Base-by-base conservation (phyloP, 1,140 invertebrate genomes). In the Pollicipes pollicipes region DNA sequence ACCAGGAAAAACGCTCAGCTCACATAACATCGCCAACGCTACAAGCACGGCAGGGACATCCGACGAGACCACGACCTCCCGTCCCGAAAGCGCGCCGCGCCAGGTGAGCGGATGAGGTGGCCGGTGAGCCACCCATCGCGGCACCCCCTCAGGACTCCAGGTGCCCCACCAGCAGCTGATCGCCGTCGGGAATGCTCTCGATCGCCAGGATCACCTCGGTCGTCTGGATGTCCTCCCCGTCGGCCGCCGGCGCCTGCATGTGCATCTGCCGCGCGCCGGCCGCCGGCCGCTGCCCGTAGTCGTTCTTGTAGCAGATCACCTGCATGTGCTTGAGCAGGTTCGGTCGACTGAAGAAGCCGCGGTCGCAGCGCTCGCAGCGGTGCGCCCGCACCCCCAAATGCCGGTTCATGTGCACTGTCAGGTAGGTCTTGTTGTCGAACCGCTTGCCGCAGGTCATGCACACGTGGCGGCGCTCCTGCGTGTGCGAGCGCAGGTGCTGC, bases 401-500 rank as follows among this genome's bases (percentile, higher is more conserved):
- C 10, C 73, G 73, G 67, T 75, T 75, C n/a, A 73, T 72, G 69
- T 75, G 75, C 10, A 73, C 74, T 67, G 73, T 73, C 26, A 74
- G 37, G 35, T 74, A 74, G 35, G 74, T 75, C 37, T 74, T 74
- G 69, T 74, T 74, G 58, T 74, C 73, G 68, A 75, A 75, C 26
- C 74, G 72, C 27, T 73, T 67, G 2, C 73, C 75, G 70, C 75
- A 75, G 29, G 71, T 66, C 30, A 73, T 72, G 66, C 75, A 75
- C 72, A 73, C 74, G 30, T 73, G 28, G 3, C 27, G 64, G 10
- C 64, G 64, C 64, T 80, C 77, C 4, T 80, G 78, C 16, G 80
- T 80, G 71, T 82, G 81, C 28, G 79, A 80, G 68, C 76, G 72
- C 63, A 75, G 71, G 69, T 79, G 78, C 26, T 75, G 72, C 29